Conservation (phyloP, 1,140 invertebrate genomes). For the Drosophila melanica region DNA sequence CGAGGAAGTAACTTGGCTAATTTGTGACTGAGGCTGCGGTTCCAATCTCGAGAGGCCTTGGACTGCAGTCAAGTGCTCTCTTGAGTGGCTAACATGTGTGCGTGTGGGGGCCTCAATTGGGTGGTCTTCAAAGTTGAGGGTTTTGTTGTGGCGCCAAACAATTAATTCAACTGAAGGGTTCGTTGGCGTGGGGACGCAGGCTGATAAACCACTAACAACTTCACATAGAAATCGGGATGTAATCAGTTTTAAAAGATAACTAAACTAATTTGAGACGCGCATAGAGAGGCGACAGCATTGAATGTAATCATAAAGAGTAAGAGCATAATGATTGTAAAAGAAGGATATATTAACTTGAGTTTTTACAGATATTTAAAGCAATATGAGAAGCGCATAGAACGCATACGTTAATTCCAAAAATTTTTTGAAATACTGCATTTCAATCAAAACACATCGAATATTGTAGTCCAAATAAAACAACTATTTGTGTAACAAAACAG, state of each 20-base stretch:
- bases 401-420: no score
- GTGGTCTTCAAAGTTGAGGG: conserved; percentile 26
- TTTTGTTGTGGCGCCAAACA: conserved; percentile 37
- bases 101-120: not conserved
- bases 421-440: no score
- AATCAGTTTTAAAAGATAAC: not conserved
- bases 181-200: not conserved
- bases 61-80: conserved; percentile 43
- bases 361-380: not conserved
- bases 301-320: no score
- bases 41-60: conserved; percentile 52
- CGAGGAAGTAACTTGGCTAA: conserved; percentile 58
- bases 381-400: conserved; percentile 1
- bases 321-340: no score
- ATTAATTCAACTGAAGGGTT: conserved; percentile 10
- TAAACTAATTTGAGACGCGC: not conserved
- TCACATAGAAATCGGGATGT: not conserved
- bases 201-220: not conserved
- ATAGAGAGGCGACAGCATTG: no score
- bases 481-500: conserved; percentile 13
- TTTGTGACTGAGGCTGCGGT: conserved; percentile 57
- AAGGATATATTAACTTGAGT: no score
- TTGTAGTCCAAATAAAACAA: not conserved
- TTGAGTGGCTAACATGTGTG: conserved; percentile 37
- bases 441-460: no score